phyloP scores from a whole-genome alignment of 2,888 invertebrate species.

The Volucella inanis region DNA sequence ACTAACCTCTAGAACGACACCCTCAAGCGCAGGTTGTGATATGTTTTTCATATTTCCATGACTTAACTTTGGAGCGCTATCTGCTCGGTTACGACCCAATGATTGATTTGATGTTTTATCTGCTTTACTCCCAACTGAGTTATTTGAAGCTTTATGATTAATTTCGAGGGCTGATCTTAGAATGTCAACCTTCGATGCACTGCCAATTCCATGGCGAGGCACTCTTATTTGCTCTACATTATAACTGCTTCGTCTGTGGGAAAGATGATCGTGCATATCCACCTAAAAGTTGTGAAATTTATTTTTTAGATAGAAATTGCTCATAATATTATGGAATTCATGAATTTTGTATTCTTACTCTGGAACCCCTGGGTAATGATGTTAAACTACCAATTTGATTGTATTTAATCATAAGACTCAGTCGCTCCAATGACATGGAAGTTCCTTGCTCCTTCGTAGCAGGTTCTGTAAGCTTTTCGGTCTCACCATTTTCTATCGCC shows the following conservation, averaged over 20 bases:
- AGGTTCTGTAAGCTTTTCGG: slow-evolving; percentile 87
- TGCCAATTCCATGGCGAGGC: slow-evolving; percentile 81
- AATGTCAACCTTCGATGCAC: slow-evolving; percentile 86
- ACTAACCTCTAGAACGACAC: slow-evolving; percentile 85
- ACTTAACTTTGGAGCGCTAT: slow-evolving; percentile 86
- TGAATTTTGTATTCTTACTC: slow-evolving; percentile 81
- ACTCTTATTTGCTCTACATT: slow-evolving; percentile 82
- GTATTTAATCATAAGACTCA: slow-evolving; percentile 89
- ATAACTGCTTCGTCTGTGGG: slow-evolving; percentile 83
- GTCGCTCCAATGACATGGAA: slow-evolving; percentile 88
- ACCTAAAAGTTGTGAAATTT: slow-evolving; percentile 77
- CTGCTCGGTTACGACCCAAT: slow-evolving; percentile 84
- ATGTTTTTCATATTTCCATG: slow-evolving; percentile 85
- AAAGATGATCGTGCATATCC: slow-evolving; percentile 83
- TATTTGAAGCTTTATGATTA: slow-evolving; percentile 84
- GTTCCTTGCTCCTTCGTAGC: slow-evolving; percentile 88
- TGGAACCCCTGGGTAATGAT: slow-evolving; percentile 87
- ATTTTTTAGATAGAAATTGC: not conserved
- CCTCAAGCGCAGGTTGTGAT: slow-evolving; percentile 85
- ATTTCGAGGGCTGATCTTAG: slow-evolving; percentile 89
- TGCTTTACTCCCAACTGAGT: slow-evolving; percentile 83
- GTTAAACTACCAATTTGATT: slow-evolving; percentile 90
- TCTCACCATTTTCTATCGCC: slow-evolving; percentile 85
- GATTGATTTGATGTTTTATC: slow-evolving; percentile 86
- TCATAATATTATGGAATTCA: not conserved